Evolutionary conservation across 2,113 vertebrate genomes (phyloP).

Genomic region (Sorex araneus): DNA sequence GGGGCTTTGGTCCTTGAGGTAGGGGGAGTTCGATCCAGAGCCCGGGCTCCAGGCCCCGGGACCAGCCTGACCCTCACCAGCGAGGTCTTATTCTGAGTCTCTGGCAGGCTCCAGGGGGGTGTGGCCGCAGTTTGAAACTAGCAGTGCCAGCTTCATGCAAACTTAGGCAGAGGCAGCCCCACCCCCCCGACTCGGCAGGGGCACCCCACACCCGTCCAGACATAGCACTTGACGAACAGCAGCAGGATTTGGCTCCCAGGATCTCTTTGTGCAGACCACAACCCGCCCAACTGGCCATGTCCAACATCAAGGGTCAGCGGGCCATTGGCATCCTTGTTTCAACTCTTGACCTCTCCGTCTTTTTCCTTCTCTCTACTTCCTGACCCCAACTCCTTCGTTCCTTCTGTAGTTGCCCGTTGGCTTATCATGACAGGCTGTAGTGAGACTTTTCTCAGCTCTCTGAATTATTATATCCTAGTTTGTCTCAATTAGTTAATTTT

Average conservation of each 20-base stretch:
- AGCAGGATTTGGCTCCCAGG: neutral
- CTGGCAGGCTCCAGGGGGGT: neutral
- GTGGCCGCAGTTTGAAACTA: constrained; percentile 27
- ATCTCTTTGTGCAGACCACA: neutral
- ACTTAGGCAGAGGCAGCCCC: neutral
- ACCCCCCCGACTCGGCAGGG: neutral
- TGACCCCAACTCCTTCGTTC: neutral
- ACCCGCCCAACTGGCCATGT: neutral
- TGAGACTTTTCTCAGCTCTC: neutral
- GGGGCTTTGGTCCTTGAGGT: neutral
- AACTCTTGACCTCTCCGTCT: neutral
- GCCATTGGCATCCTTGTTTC: neutral
- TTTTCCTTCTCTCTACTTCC: neutral
- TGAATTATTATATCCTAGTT: neutral
- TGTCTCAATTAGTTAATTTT: neutral
- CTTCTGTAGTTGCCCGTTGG: neutral
- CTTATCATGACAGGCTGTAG: neutral
- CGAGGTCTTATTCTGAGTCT: neutral
- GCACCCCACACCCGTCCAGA: neutral
- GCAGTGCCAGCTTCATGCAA: neutral
- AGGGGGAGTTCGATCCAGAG: neutral
- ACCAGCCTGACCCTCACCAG: neutral
- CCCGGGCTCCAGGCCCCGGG: neutral
- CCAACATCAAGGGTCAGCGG: neutral
- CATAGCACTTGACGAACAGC: no score